phyloP scores from a whole-genome alignment of 2,113 vertebrate genomes.

The Tychaedon coryphoeus region DNA sequence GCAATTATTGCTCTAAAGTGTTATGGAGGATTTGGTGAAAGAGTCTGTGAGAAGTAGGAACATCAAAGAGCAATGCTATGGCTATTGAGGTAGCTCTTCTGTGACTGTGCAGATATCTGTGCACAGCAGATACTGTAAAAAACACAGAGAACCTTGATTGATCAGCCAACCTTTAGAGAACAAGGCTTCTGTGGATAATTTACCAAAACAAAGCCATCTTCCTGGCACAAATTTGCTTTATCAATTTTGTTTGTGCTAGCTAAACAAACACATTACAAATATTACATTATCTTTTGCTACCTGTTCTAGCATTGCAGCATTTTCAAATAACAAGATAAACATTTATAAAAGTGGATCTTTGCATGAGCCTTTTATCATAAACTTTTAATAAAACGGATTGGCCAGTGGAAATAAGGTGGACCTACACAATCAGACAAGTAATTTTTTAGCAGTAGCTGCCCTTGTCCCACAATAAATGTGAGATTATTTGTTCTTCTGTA shows the following conservation, averaged over 20 bases:
- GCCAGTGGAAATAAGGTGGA: neutral
- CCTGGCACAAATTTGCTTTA: neutral
- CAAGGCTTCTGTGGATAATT: neutral
- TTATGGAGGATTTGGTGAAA: neutral
- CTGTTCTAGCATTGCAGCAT: neutral
- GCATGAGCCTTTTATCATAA: neutral
- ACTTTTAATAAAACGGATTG: neutral
- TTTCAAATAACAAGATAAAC: neutral
- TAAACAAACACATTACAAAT: neutral
- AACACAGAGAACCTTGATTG: neutral
- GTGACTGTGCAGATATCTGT: neutral
- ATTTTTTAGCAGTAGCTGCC: neutral
- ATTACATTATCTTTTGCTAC: neutral
- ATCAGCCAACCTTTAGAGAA: neutral
- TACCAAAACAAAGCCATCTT: constrained; percentile 13
- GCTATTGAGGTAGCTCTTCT: neutral
- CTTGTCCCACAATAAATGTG: neutral
- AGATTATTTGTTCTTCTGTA: neutral
- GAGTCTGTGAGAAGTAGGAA: neutral
- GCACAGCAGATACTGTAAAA: neutral
- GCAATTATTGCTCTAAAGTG: neutral
- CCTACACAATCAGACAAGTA: neutral
- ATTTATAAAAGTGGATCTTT: neutral
- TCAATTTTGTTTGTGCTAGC: neutral
- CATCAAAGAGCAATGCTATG: neutral